Evolutionary conservation across 2,797 vertebrate genomes (phyloP).

Genomic region (Liparis tanakae): DNA sequence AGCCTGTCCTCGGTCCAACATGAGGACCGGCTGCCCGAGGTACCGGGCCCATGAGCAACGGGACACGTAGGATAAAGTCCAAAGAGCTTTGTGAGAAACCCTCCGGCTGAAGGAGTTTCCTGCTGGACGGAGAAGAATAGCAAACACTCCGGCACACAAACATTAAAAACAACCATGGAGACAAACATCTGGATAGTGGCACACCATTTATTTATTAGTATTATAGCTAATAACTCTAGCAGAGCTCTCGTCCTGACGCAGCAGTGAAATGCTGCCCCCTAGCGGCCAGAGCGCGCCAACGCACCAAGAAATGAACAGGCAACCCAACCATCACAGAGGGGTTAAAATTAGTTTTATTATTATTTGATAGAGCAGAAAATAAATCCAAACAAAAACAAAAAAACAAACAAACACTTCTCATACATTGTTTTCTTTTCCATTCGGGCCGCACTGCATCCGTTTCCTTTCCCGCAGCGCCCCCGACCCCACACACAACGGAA

Average conservation of each 20-base stretch:
- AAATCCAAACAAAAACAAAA: constrained; percentile 54
- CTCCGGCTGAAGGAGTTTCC: too few relatives aligned
- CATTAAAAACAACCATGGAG: not conserved
- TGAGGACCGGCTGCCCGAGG: too few relatives aligned
- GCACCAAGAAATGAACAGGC: constrained; percentile 8
- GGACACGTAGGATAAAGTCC: too few relatives aligned
- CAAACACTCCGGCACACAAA: not conserved
- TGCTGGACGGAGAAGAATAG: too few relatives aligned
- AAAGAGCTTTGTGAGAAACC: too few relatives aligned
- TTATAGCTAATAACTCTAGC: too few relatives aligned
- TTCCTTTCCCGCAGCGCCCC: constrained; percentile 32
- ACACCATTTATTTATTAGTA: too few relatives aligned
- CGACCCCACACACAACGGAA: constrained; percentile 78
- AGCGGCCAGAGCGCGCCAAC: not conserved
- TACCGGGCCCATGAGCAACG: too few relatives aligned
- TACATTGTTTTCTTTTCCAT: constrained; percentile 73
- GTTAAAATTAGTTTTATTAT: constrained; percentile 89
- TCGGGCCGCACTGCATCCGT: constrained; percentile 57
- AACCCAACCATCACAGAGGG: constrained; percentile 64
- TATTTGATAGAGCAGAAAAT: constrained; percentile 82
- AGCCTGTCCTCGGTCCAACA: too few relatives aligned
- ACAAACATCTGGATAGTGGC: too few relatives aligned
- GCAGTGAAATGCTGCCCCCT: constrained; percentile 1
- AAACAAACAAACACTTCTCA: constrained; percentile 72
- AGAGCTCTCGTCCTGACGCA: too few relatives aligned